phyloP scores from a whole-genome alignment of 2,113 vertebrate species.

The Elephas maximus region DNA sequence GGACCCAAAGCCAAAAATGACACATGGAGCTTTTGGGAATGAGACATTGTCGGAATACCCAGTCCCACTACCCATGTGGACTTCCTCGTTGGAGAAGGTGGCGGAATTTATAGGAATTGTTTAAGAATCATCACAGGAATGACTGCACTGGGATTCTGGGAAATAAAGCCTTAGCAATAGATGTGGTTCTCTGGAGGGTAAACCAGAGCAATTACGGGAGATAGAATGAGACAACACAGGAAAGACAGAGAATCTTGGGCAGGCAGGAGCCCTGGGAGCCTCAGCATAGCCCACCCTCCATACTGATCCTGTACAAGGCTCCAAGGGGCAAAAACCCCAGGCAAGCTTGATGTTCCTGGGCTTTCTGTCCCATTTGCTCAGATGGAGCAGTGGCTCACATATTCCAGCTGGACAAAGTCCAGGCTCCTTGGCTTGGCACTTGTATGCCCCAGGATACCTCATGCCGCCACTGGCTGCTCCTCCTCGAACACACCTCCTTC shows the following conservation, averaged over 20 bases:
- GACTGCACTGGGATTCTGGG: neutral
- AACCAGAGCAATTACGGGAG: neutral
- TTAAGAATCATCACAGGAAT: neutral
- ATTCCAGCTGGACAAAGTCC: neutral
- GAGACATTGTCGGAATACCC: neutral
- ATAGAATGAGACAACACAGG: neutral
- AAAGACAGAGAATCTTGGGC: neutral
- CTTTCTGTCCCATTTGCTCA: neutral
- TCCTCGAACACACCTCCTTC: neutral
- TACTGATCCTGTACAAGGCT: neutral
- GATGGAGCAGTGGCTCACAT: too few relatives aligned
- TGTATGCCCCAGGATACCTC: neutral
- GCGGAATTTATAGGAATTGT: neutral
- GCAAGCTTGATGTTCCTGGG: neutral
- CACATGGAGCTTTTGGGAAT: neutral
- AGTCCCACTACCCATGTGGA: accelerated
- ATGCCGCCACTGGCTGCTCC: neutral
- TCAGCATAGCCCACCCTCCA: neutral
- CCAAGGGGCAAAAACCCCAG: neutral
- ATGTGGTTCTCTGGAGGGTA: neutral
- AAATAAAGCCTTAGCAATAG: neutral
- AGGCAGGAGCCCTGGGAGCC: neutral
- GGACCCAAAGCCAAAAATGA: neutral
- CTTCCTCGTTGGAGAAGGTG: accelerated
- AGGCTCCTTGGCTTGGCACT: neutral